These are phyloP conservation scores for Propithecus coquereli DNA, from an alignment of 2,113 vertebrate species.

Conservation along the genomic window DNA sequence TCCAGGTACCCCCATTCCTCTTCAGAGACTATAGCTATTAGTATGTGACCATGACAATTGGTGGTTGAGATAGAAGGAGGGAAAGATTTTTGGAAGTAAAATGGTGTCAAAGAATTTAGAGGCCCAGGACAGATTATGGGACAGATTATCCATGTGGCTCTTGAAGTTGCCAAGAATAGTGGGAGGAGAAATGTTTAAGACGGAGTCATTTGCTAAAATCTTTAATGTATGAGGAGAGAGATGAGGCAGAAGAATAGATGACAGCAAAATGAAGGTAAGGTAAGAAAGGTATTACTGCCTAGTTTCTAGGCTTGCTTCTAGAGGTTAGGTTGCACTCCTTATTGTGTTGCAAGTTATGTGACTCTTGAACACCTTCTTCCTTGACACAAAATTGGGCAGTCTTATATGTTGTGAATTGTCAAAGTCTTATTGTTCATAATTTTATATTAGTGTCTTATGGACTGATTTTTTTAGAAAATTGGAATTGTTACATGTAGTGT, in stretches of 20 bases:
- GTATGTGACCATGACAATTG: neutral
- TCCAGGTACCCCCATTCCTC: neutral
- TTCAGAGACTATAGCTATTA: neutral
- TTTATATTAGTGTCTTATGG: neutral
- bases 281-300: neutral
- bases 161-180: slow-evolving; percentile 30
- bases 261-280: neutral
- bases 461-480: neutral
- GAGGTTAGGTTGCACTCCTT: neutral
- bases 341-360: neutral
- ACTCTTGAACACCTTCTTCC: neutral
- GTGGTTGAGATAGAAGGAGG: neutral
- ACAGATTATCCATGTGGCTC: neutral
- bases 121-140: neutral
- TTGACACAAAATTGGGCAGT: neutral
- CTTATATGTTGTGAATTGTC: neutral
- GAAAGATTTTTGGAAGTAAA: neutral
- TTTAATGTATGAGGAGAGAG: neutral
- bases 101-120: neutral
- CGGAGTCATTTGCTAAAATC: neutral
- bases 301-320: neutral
- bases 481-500: neutral
- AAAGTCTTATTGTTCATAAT: slow-evolving; percentile 18
- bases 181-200: neutral
- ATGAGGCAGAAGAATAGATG: neutral